Base-by-base conservation (phyloP, 2,113 vertebrate species). In the Chlorodrepanis virens region DNA sequence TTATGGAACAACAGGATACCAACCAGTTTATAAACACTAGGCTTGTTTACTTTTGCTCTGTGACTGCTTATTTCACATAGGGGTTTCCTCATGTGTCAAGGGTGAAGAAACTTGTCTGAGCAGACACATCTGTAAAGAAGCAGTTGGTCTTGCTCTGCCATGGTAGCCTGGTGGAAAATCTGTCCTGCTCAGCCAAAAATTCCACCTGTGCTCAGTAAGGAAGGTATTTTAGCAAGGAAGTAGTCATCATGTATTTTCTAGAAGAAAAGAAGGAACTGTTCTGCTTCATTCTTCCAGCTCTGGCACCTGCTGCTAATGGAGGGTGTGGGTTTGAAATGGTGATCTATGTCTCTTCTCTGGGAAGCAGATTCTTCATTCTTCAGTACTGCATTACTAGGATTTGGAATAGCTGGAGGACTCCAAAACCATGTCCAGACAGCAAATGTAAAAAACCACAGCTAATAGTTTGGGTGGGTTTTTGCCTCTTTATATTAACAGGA, bases 41-140 rank as follows among this genome's bases (percentile, higher is more conserved):
- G 6, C 71, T 91, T 96, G 91, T 96, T 94, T 95, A 93, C 52
- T 93, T 95, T 47, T 94, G 52, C 50, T 91, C 77, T 65, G 40
- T 87, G 75, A 7, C 77, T 93, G 45, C 65, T 89, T 35, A 11
- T 92, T 95, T 93, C 75, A 91, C 54, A 22, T 74, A 70, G 86
- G 79, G 65, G 65, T 95, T 96, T 96, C 80, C 87, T 89, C 60
- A 70, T 83, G 45, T 81, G 47, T 89, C 70, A 69, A 17, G 74
- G 40, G 45, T 83, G 80, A 94, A 77, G 60, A 89, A 95, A 83
- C 14, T 85, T 85, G 65, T 44, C 72, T 77, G 53, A 88, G 42
- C 31, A 60, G 85, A 76, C 29, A 25, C 33, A 21, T 87, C 87
- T 91, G 75, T 60, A 60, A 71, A 83, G 72, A 59, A 63, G 35